These are phyloP conservation scores for Lucilia sericata DNA, from an alignment of 1,140 invertebrate species.

Conservation along the genomic window DNA sequence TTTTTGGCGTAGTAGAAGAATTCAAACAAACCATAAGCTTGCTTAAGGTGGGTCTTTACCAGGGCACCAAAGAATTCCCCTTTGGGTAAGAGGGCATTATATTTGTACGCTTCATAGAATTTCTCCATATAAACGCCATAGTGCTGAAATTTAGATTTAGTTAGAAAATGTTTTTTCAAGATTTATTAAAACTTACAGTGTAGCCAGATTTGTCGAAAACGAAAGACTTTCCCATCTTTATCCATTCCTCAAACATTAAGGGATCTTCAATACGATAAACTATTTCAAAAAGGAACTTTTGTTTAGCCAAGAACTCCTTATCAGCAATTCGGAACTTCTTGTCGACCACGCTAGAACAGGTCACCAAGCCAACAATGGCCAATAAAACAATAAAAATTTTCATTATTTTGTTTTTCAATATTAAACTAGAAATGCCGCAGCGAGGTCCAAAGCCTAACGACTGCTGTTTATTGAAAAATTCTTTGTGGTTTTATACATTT, in stretches of 20 bases:
- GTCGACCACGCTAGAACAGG: slow-evolving; percentile 49
- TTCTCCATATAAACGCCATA: slow-evolving; percentile 64
- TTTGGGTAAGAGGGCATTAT: slow-evolving; percentile 66
- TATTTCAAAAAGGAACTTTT: slow-evolving; percentile 62
- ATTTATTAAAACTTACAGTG: slow-evolving; percentile 54
- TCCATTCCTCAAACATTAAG: slow-evolving; percentile 59
- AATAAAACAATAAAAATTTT: slow-evolving; percentile 58
- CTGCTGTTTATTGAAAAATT: slow-evolving; percentile 50
- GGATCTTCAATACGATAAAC: slow-evolving; percentile 60
- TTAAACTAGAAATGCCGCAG: slow-evolving; percentile 35
- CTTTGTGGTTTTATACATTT: too few relatives aligned
- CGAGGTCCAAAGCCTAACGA: slow-evolving; percentile 61
- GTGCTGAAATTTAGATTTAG: slow-evolving; percentile 56
- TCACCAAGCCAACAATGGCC: slow-evolving; percentile 60
- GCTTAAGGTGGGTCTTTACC: slow-evolving; percentile 66
- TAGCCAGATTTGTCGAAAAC: slow-evolving; percentile 55
- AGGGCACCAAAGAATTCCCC: slow-evolving; percentile 70
- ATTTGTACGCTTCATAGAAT: slow-evolving; percentile 49
- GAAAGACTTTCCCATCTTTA: slow-evolving; percentile 55
- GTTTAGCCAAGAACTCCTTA: slow-evolving; percentile 53
- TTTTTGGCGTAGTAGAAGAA: slow-evolving; percentile 75
- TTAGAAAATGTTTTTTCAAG: slow-evolving; percentile 52
- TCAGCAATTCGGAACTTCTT: slow-evolving; percentile 58
- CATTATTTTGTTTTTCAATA: slow-evolving; percentile 48
- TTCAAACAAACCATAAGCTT: slow-evolving; percentile 70